phyloP scores from a whole-genome alignment of 2,797 vertebrate genomes.

The Pagetopsis macropterus region DNA sequence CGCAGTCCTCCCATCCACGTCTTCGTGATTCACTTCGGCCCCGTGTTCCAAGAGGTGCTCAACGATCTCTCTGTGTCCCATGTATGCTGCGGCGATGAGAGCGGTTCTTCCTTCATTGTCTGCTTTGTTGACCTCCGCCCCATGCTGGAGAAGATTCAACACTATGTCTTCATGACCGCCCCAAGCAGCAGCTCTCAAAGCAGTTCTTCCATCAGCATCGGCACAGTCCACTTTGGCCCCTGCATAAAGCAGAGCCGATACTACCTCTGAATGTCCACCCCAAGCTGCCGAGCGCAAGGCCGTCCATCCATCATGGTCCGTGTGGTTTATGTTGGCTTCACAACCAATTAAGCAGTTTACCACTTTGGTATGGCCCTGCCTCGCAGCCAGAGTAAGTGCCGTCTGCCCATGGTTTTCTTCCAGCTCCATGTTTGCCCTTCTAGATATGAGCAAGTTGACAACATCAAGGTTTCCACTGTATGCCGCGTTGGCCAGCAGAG shows the following conservation, averaged over 20 bases:
- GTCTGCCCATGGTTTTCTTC: slow-evolving; percentile 95
- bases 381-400: slow-evolving; percentile 93
- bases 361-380: slow-evolving; percentile 97
- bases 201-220: slow-evolving; percentile 94
- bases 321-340: slow-evolving; percentile 95
- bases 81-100: slow-evolving; percentile 96
- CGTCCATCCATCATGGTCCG: slow-evolving; percentile 97
- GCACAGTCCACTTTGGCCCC: slow-evolving; percentile 97
- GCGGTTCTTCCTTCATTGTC: slow-evolving; percentile 98
- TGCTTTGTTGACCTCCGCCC: slow-evolving; percentile 96
- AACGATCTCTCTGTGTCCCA: slow-evolving; percentile 97
- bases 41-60: slow-evolving; percentile 96
- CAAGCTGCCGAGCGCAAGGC: slow-evolving; percentile 94
- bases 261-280: slow-evolving; percentile 98
- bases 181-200: slow-evolving; percentile 96
- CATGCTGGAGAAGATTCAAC: slow-evolving; percentile 95
- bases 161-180: slow-evolving; percentile 98
- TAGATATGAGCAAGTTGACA: slow-evolving; percentile 92
- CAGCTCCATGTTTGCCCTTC: slow-evolving; percentile 93
- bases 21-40: slow-evolving; percentile 95
- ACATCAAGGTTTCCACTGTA: slow-evolving; percentile 97
- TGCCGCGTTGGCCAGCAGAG: slow-evolving; percentile 91
- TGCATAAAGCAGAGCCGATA: slow-evolving; percentile 96
- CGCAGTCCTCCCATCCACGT: slow-evolving; percentile 95
- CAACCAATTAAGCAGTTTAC: slow-evolving; percentile 96